These are phyloP conservation scores for Dasyornis broadbenti DNA, from an alignment of 2,113 vertebrate species.

Conservation along the genomic window DNA sequence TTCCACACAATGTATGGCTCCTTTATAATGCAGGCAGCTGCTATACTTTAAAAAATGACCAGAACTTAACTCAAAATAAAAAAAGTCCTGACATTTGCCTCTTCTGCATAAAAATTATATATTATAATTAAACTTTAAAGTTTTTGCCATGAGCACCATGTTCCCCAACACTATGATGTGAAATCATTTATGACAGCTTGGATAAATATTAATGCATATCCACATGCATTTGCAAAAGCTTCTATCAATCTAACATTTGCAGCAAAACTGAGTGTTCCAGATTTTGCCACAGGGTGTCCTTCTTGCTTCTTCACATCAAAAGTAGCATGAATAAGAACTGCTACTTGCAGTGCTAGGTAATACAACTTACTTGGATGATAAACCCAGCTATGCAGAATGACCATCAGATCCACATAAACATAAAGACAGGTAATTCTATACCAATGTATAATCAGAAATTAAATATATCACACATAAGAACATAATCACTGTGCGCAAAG, in stretches of 20 bases:
- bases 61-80: conserved; percentile 92
- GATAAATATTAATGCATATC: conserved; percentile 99
- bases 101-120: conserved; percentile 97
- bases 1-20: conserved; percentile 45
- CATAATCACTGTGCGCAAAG: background rate
- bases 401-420: conserved; percentile 16
- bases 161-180: conserved; percentile 87
- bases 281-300: conserved; percentile 91
- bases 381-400: conserved; percentile 54
- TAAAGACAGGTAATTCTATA: background rate
- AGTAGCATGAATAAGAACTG: conserved; percentile 69
- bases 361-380: conserved; percentile 69
- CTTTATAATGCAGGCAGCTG: conserved; percentile 65
- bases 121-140: conserved; percentile 97
- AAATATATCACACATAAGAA: background rate
- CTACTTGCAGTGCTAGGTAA: conserved; percentile 70
- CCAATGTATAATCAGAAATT: background rate
- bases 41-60: conserved; percentile 80
- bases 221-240: conserved; percentile 90
- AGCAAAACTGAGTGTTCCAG: conserved; percentile 81
- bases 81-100: conserved; percentile 92
- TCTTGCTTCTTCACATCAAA: conserved; percentile 85
- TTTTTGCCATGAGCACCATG: conserved; percentile 95
- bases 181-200: conserved; percentile 98
- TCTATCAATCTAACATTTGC: conserved; percentile 88